Conservation (phyloP, 2,797 vertebrate genomes). For the Spinus pinus region DNA sequence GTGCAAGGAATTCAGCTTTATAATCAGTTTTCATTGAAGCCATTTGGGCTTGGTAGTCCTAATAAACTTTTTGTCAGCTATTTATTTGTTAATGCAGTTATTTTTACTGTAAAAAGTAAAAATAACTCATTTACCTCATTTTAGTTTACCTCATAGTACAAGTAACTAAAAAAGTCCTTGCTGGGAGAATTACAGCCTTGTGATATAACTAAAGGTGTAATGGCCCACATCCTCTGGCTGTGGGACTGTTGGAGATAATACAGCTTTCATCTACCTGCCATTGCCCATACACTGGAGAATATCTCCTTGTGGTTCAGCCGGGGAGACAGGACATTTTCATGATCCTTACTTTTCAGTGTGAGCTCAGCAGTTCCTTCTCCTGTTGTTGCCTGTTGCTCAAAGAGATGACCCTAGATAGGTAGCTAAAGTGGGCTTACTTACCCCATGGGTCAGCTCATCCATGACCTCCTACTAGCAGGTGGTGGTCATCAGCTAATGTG, state of each 20-base stretch:
- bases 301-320: background rate
- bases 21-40: background rate
- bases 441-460: fast-evolving
- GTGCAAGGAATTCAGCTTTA: background rate
- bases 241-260: background rate
- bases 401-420: background rate
- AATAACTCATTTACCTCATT: too few relatives aligned
- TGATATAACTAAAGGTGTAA: background rate
- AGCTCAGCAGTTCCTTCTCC: background rate
- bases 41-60: background rate
- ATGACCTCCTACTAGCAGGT: background rate
- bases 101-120: background rate
- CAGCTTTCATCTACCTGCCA: background rate
- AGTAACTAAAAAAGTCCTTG: background rate
- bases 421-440: background rate
- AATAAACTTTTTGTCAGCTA: background rate
- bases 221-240: background rate
- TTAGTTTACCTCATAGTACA: background rate
- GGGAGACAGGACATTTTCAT: background rate
- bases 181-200: background rate
- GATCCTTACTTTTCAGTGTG: background rate
- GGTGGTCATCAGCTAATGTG: background rate
- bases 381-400: background rate
- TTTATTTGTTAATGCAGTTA: background rate
- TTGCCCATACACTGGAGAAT: background rate